These are phyloP conservation scores for Pteruthius melanotis DNA, from an alignment of 2,113 vertebrate genomes.

Conservation along the genomic window DNA sequence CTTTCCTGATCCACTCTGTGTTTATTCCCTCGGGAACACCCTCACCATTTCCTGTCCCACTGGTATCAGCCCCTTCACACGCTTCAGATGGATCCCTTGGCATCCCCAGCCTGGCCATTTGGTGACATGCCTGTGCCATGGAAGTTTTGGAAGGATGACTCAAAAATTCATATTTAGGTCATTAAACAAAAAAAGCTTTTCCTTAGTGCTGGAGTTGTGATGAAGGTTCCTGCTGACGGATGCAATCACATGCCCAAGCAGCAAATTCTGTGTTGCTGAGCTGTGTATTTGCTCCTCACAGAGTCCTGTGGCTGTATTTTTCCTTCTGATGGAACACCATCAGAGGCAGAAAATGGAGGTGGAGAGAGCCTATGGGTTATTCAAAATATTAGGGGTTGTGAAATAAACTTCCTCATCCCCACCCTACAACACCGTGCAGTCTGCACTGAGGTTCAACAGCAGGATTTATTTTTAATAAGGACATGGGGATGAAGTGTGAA, in stretches of 20 bases:
- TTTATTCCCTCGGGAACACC: not conserved
- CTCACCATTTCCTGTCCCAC: not conserved
- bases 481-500: not conserved
- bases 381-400: not conserved
- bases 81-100: not conserved
- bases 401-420: not conserved
- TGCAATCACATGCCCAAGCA: not conserved
- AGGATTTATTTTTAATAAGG: not conserved
- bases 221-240: not conserved
- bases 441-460: not conserved
- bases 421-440: not conserved
- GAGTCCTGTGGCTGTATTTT: not conserved
- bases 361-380: rapidly evolving
- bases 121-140: not conserved
- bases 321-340: not conserved
- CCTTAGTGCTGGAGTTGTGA: not conserved
- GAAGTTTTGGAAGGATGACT: not conserved
- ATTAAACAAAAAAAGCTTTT: not conserved
- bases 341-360: not conserved
- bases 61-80: not conserved
- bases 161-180: not conserved
- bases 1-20: not conserved
- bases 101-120: not conserved
- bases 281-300: not conserved
- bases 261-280: not conserved